Conservation (phyloP, 2,113 vertebrate species). For the Crotalus horridus region DNA sequence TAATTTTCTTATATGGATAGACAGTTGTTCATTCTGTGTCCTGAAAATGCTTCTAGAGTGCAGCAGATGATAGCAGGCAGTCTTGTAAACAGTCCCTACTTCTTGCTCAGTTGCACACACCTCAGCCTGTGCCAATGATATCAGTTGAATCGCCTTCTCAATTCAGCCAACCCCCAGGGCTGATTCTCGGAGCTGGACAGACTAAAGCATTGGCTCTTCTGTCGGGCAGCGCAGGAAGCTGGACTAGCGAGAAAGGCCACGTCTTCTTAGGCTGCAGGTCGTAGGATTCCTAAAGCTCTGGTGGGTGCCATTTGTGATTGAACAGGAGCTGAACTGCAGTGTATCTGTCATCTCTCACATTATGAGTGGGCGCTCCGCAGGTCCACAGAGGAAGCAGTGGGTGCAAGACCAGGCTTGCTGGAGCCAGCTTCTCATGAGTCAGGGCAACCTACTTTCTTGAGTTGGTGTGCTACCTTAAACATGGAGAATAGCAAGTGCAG, state of each 20-base stretch:
- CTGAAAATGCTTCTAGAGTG: not conserved
- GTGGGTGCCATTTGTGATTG: not conserved
- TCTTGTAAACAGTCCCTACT: not conserved
- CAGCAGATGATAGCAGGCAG: not conserved
- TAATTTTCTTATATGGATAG: not conserved
- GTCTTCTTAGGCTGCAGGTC: not conserved
- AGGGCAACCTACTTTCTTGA: not conserved
- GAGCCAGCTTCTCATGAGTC: not conserved
- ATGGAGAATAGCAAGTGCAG: not conserved
- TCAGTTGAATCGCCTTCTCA: not conserved
- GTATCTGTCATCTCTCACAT: not conserved
- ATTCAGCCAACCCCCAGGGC: not conserved
- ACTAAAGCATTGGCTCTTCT: not conserved
- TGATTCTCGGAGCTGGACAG: not conserved
- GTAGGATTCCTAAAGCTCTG: not conserved
- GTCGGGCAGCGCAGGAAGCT: not conserved
- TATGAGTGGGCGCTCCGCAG: not conserved
- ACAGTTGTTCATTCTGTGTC: not conserved
- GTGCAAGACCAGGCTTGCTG: not conserved
- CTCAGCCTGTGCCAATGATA: not conserved
- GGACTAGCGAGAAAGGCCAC: not conserved
- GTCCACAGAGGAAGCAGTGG: not conserved
- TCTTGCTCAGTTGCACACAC: not conserved
- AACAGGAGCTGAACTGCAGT: not conserved
- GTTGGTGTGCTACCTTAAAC: not conserved